Evolutionary conservation across 1,140 invertebrate species (phyloP).

Genomic region (Anoplolepis gracilipes): DNA sequence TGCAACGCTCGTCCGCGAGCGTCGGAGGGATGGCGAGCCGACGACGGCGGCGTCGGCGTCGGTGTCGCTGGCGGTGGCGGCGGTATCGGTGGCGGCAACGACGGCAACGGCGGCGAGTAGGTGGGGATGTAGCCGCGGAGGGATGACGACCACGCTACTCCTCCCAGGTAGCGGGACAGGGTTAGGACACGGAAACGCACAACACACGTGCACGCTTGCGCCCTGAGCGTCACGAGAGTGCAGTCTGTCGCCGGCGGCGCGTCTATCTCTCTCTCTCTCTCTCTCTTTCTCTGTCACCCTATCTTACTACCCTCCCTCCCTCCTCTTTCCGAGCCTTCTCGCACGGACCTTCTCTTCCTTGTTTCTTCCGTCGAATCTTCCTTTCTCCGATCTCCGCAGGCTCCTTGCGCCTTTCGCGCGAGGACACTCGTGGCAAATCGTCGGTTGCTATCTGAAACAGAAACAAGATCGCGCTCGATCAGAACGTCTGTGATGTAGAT

Average conservation of each 20-base stretch:
- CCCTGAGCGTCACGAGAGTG: constrained; percentile 70
- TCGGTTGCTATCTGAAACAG: constrained; percentile 74
- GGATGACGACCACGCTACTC: constrained; percentile 68
- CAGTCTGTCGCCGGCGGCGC: constrained; percentile 73
- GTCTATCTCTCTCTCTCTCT: constrained; percentile 23
- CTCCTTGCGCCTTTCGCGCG: constrained; percentile 7
- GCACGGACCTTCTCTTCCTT: constrained; percentile 28
- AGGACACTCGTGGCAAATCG: constrained; percentile 1
- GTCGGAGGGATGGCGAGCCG: constrained; percentile 64
- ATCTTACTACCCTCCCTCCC: constrained; percentile 33
- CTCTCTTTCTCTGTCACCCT: constrained; percentile 45
- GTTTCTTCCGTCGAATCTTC: constrained; percentile 49
- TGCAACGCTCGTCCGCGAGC: constrained; percentile 60
- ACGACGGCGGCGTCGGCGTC: constrained; percentile 53
- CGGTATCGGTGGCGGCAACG: constrained; percentile 61
- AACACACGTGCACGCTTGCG: constrained; percentile 80
- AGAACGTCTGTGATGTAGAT: not conserved
- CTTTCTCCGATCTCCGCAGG: not conserved
- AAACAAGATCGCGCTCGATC: not conserved
- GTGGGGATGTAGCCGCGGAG: constrained; percentile 71
- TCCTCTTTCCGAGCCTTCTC: constrained; percentile 12
- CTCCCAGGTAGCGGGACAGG: constrained; percentile 75
- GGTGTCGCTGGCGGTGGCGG: constrained; percentile 47
- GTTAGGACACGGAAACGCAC: constrained; percentile 75
- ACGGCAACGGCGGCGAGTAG: constrained; percentile 53